Base-by-base conservation (phyloP, 2,888 invertebrate genomes). In the Carcina quercana region DNA sequence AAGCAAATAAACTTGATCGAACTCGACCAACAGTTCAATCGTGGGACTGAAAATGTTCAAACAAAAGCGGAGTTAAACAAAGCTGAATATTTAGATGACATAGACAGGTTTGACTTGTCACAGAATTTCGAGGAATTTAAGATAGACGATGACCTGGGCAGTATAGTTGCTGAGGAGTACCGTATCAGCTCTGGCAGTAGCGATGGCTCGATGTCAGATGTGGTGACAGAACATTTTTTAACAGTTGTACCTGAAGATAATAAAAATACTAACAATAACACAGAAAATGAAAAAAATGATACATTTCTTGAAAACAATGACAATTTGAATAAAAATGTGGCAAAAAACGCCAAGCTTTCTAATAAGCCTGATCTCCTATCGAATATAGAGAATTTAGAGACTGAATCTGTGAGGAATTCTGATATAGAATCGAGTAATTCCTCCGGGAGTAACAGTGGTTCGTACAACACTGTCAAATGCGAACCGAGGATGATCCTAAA, bases 41-140 rank as follows among this genome's bases (percentile, higher is more conserved):
- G 71, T 20, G 65, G 51, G 14, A 51, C 64, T 3, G 72, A 70
- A 28, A 76, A 69, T 45, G 43, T 41, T 30, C 64, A 58, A 42
- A 13, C 43, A 20, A 67, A 65, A 40, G 59, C 62, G 17, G 82
- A 79, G 45, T 36, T 70, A 29, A 70, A 76, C 30, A 82, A 83
- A 54, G 68, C 71, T 10, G 78, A 82, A 50, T 83, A 82, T 50
- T 76, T 82, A 37, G 84, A 85, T 38, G 82, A 84, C 45, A 85
- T 85, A 48, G 86, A 86, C 58, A 88, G 87, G 50, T 89, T 88
- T 55, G 90, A 90, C 58, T 85, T 91, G 52, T 87, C 90, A 40
- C 90, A 91, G 61, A 91, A 91, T 67, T 92, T 92, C 56, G 92
- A 92, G 58, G 92, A 92, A 59, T 92, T 92, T 62, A 91, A 91